Conservation (phyloP, 2,797 vertebrate species). For the Poliocrania exsul region DNA sequence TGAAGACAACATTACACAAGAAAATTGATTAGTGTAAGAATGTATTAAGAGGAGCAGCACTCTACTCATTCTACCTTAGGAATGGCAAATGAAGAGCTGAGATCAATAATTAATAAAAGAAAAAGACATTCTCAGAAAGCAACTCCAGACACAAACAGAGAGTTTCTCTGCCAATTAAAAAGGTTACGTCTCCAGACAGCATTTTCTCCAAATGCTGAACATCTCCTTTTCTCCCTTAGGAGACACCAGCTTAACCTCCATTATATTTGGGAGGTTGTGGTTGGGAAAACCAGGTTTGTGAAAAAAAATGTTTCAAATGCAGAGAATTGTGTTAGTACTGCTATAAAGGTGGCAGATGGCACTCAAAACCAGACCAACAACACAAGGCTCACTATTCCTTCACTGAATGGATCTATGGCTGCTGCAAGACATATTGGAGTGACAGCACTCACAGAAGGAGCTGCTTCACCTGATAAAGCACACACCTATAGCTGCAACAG, state of each 20-base stretch:
- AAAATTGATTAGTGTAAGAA: not conserved
- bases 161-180: not conserved
- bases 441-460: not conserved
- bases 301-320: not conserved
- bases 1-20: not conserved
- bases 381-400: not conserved
- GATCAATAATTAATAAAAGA: not conserved
- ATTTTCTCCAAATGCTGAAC: not conserved
- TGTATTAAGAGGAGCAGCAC: not conserved
- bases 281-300: not conserved
- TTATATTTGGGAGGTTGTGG: not conserved
- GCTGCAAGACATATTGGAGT: not conserved
- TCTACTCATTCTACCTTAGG: not conserved
- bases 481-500: not conserved
- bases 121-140: not conserved
- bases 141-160: not conserved
- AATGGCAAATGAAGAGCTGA: not conserved
- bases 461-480: not conserved
- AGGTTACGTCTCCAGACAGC: not conserved
- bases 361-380: not conserved
- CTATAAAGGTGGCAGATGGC: not conserved
- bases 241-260: not conserved
- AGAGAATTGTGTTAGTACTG: not conserved
- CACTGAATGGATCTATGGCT: not conserved
- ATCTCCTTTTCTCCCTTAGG: not conserved